These are phyloP conservation scores for Metopolophium dirhodum DNA, from an alignment of 1,140 invertebrate species.

Conservation along the genomic window DNA sequence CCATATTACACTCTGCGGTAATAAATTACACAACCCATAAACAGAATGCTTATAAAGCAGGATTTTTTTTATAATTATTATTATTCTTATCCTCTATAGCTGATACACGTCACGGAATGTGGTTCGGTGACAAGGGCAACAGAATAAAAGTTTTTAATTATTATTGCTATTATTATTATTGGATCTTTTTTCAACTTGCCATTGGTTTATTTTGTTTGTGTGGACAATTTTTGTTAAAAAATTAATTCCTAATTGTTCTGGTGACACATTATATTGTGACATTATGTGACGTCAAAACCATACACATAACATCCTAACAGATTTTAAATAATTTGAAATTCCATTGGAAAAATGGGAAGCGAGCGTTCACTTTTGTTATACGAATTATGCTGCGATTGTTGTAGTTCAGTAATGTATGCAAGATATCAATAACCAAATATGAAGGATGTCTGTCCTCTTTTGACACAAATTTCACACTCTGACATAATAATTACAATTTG, in stretches of 20 bases:
- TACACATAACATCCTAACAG: neutral
- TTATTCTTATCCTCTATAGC: neutral
- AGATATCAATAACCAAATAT: neutral
- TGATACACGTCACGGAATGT: constrained; percentile 16
- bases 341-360: neutral
- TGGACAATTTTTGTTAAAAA: neutral
- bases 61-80: neutral
- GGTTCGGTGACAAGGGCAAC: neutral
- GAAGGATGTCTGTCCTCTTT: neutral
- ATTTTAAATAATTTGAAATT: neutral
- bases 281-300: neutral
- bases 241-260: neutral
- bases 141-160: constrained; percentile 6
- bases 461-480: neutral
- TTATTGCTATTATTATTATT: neutral
- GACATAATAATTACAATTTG: neutral
- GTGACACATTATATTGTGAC: neutral
- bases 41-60: neutral
- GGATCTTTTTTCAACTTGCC: neutral
- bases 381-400: neutral
- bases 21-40: constrained; percentile 4
- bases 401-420: neutral
- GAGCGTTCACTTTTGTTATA: neutral
- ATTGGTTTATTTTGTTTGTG: neutral
- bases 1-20: neutral